Evolutionary conservation across 2,888 invertebrate genomes (phyloP), one percentile per base, ranked within the genome.

Genomic region (Eledone cirrhosa): DNA sequence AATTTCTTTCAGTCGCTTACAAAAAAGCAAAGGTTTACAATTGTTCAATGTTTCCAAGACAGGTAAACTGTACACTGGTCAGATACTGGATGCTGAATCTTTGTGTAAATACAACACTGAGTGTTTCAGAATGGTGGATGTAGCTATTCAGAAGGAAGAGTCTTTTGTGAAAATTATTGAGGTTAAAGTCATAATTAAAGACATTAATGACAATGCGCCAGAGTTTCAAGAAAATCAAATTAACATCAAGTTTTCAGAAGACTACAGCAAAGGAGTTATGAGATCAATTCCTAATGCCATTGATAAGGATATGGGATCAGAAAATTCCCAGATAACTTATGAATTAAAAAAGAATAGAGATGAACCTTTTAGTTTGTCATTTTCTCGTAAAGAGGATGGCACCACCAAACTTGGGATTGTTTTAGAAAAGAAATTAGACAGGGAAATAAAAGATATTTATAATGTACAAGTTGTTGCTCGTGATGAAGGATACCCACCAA

Each of bases 121-220:
- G 11, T 41, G 41, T 41, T 41, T 41, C 11, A 41, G 41, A 41
- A 41, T 41, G 41, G 41, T 41, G 5, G 41, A 41, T 41, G 41
- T 41, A 8, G 41, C 41, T 41, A 41, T 41, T 41, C 41, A 41
- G 11, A 41, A 41, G 14, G n/a, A 78, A 5, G 27, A 48, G 24
- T 83, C 83, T 53, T 80, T 85, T 13, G 83, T 85, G 24, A 78
- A 83, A 53, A 79, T 87, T 14, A 83, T 87, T 76, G 81, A 84
- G 69, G 82, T 86, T 14, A 78, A 80, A 24, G 81, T 88, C 24
- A 78, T 80, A 13, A 79, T 88, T 8, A 78, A 82, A 24, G 88
- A 88, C 80, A 80, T 81, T n/a, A 88, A 88, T 83, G 88, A 88
- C 78, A 85, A 87, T 78, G 33, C 82, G 1, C 88, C 88, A 13